phyloP scores from a whole-genome alignment of 2,113 vertebrate genomes.

The Zosterops borbonicus region DNA sequence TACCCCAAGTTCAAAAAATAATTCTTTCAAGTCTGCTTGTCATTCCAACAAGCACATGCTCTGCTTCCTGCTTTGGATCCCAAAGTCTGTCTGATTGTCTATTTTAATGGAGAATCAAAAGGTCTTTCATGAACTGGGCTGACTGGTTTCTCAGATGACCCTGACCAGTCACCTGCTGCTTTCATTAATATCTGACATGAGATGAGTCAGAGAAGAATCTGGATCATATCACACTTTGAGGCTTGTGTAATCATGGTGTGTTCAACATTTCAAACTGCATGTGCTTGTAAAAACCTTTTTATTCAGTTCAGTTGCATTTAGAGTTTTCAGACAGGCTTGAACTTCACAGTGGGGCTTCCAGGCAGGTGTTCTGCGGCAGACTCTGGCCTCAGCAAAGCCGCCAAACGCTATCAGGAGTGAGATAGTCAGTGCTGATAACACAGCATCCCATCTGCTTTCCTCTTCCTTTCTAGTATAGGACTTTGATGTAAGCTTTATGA shows the following conservation, averaged over 20 bases:
- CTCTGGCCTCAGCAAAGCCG: neutral
- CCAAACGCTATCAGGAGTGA: neutral
- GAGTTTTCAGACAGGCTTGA: neutral
- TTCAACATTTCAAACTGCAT: neutral
- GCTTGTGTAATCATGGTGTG: neutral
- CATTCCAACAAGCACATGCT: neutral
- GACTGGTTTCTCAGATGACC: neutral
- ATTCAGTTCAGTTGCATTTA: neutral
- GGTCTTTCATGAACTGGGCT: neutral
- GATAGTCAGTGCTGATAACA: neutral
- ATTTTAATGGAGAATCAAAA: neutral
- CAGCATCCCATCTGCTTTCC: neutral
- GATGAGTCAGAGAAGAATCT: constrained; percentile 17
- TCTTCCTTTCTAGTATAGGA: neutral
- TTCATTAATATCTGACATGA: neutral
- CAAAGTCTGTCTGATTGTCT: neutral
- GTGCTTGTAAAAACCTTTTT: neutral
- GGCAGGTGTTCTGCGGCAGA: neutral
- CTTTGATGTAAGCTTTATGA: neutral
- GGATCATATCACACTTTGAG: constrained; percentile 17
- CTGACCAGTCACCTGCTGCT: neutral
- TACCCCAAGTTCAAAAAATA: neutral
- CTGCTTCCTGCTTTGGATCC: neutral
- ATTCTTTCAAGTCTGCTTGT: neutral
- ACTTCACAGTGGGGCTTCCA: neutral